Conservation (phyloP, 2,797 vertebrate genomes). For the Neostethus bicornis region DNA sequence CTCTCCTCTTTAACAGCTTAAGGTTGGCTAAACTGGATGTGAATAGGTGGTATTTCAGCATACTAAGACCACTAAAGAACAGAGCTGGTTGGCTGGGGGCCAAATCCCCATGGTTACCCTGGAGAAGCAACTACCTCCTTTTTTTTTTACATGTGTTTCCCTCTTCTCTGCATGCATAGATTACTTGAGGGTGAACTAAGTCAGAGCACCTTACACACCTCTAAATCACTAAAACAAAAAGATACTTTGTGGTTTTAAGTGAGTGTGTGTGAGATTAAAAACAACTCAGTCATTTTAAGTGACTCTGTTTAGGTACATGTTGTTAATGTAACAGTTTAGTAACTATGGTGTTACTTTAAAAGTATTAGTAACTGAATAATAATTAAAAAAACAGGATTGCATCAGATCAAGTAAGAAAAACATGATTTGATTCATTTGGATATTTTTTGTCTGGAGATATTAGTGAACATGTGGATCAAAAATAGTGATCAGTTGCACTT, state of each 20-base stretch:
- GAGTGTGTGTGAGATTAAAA: constrained; percentile 11
- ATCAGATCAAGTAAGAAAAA: too few species aligned
- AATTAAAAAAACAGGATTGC: too few species aligned
- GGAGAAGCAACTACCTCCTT: constrained; percentile 65
- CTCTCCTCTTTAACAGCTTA: constrained; percentile 23
- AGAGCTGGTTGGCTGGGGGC: constrained; percentile 62
- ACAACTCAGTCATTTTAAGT: constrained; percentile 11
- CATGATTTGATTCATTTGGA: too few species aligned
- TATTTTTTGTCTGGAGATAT: too few species aligned
- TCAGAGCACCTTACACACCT: too few species aligned
- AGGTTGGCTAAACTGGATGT: constrained; percentile 49
- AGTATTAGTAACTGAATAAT: too few species aligned
- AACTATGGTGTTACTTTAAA: too few species aligned
- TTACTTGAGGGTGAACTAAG: constrained; percentile 32
- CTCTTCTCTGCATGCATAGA: constrained; percentile 41
- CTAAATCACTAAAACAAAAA: too few species aligned
- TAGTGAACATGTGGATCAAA: too few species aligned
- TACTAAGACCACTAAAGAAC: constrained; percentile 50
- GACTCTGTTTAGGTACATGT: constrained; percentile 5
- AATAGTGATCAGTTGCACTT: too few species aligned
- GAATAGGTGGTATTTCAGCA: constrained; percentile 70
- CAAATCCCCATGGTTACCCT: constrained; percentile 79
- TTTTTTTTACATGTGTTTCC: constrained; percentile 26
- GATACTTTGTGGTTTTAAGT: background rate
- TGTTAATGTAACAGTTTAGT: too few species aligned